Conservation (phyloP, 2,888 invertebrate species). For the Andrena praecox region DNA sequence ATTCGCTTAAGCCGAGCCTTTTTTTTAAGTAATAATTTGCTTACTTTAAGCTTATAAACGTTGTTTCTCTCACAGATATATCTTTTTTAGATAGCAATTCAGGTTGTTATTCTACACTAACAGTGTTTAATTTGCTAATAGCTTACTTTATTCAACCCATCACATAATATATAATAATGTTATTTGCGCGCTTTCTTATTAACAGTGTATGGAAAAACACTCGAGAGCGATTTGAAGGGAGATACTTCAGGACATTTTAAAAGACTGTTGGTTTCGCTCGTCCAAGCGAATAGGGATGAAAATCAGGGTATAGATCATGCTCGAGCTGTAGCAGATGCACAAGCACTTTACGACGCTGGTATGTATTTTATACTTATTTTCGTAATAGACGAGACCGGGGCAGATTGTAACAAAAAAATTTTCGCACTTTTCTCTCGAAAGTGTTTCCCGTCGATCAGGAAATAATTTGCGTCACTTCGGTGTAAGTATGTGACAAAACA, state of each 20-base stretch:
- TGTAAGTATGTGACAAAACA: no score
- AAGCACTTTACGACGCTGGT: constrained; percentile 90
- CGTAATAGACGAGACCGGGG: not conserved
- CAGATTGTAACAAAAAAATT: no score
- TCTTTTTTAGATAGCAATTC: no score
- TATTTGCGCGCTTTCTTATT: constrained; percentile 19
- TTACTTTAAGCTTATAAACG: not conserved
- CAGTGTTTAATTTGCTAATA: not conserved
- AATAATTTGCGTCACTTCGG: no score
- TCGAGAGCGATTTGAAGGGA: constrained; percentile 94
- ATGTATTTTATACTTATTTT: constrained; percentile 36
- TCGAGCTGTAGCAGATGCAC: constrained; percentile 93
- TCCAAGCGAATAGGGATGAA: constrained; percentile 96
- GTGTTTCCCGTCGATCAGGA: no score
- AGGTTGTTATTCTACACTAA: no score
- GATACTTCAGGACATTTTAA: constrained; percentile 99
- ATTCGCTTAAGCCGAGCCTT: no score
- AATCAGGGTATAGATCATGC: constrained; percentile 93
- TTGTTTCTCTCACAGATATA: no score
- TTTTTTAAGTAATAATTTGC: no score
- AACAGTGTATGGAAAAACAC: constrained; percentile 92
- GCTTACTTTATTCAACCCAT: not conserved
- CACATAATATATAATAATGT: not conserved
- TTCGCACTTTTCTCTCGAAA: no score
- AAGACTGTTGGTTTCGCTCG: constrained; percentile 94